Evolutionary conservation across 2,888 invertebrate species (phyloP).

Genomic region (Neoitamus cyanurus): DNA sequence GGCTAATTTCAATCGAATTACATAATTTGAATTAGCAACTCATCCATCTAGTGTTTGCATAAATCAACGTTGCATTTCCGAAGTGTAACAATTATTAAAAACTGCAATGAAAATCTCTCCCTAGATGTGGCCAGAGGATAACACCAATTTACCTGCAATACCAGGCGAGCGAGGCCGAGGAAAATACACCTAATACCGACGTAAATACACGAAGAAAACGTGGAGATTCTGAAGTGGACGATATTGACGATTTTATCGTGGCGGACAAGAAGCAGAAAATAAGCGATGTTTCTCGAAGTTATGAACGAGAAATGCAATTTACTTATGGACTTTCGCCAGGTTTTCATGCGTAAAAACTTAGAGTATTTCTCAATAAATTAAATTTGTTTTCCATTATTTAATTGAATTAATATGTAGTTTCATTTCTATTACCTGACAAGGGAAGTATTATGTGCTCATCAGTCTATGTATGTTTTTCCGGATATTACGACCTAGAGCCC

Average conservation of each 20-base stretch:
- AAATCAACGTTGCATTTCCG: too few species aligned
- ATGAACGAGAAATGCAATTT: constrained; percentile 61
- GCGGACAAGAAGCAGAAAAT: constrained; percentile 62
- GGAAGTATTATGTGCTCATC: background rate
- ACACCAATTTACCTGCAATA: constrained; percentile 68
- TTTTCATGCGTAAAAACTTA: constrained; percentile 56
- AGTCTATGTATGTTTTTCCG: too few species aligned
- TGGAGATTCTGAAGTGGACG: constrained; percentile 54
- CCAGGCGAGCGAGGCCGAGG: constrained; percentile 63
- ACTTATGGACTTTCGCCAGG: constrained; percentile 62
- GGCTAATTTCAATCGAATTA: too few species aligned
- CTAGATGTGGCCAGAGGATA: constrained; percentile 66
- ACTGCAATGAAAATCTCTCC: background rate
- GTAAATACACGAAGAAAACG: constrained; percentile 45
- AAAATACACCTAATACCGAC: constrained; percentile 51
- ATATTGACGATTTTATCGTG: constrained; percentile 62
- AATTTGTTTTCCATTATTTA: background rate
- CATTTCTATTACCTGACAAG: too few species aligned
- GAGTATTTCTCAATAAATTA: background rate
- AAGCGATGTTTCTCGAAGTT: constrained; percentile 58
- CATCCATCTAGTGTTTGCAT: too few species aligned
- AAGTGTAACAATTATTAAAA: too few species aligned
- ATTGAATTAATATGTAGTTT: background rate
- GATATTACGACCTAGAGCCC: too few species aligned
- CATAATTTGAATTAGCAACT: too few species aligned